Percentiles rank a stretch among this genome's conserved stretches.
Conservation (phyloP, 2,113 vertebrate genomes). For the Pavo muticus region DNA sequence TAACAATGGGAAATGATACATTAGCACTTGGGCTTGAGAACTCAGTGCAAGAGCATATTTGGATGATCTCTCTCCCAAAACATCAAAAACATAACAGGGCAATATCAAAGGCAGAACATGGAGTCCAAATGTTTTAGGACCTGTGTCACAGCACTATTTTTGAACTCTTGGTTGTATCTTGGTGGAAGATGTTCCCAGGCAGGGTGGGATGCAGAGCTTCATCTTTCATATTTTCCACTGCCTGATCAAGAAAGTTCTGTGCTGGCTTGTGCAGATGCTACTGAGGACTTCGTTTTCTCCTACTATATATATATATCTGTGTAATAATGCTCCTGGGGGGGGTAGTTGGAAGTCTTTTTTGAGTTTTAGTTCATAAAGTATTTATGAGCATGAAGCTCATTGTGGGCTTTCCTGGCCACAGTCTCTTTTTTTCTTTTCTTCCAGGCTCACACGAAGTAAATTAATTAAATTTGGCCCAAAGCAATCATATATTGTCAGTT, state of each 20-base stretch:
- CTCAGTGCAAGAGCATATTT: background rate
- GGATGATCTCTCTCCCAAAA: background rate
- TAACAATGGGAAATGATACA: background rate
- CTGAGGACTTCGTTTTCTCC: background rate
- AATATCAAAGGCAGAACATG: background rate
- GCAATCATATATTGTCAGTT: background rate
- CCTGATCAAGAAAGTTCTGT: background rate
- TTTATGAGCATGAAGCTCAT: background rate
- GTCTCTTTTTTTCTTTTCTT: background rate
- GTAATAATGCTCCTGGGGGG: background rate
- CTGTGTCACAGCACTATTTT: background rate
- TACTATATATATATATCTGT: background rate
- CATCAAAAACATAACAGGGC: background rate
- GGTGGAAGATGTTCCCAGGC: background rate
- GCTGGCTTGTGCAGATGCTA: background rate
- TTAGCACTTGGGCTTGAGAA: background rate
- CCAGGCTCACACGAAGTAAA: background rate
- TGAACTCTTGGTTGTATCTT: background rate
- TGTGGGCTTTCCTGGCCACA: background rate
- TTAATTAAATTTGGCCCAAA: background rate
- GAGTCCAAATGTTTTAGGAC: background rate
- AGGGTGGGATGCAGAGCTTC: background rate
- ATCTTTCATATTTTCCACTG: background rate
- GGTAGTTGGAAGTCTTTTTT: fast-evolving
- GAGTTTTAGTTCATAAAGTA: background rate